These are phyloP conservation scores for Goniozus legneri DNA, from an alignment of 1,140 invertebrate species.

Conservation along the genomic window DNA sequence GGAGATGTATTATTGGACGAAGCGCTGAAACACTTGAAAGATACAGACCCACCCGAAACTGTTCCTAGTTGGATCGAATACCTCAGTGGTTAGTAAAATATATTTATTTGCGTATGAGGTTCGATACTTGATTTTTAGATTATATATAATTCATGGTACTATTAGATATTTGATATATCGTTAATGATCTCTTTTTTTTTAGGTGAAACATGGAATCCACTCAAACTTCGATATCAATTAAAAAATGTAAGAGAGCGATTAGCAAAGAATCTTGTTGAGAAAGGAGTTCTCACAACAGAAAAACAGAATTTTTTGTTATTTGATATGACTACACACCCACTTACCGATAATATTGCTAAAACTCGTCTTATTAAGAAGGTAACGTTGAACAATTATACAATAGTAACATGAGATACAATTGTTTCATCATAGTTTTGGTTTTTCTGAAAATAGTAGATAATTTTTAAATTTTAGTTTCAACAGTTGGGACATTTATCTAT, in stretches of 20 bases:
- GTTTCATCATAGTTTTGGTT: too few species aligned
- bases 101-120: not conserved
- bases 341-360: conserved; percentile 95
- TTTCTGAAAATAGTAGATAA: too few species aligned
- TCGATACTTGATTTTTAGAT: not conserved
- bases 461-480: too few species aligned
- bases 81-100: conserved; percentile 77
- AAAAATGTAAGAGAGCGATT: conserved; percentile 98
- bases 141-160: too few species aligned
- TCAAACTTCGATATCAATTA: conserved; percentile 96
- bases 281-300: conserved; percentile 99
- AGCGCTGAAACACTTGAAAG: conserved; percentile 97
- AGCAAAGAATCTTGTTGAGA: conserved; percentile 99
- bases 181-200: conserved; percentile 21
- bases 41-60: conserved; percentile 94
- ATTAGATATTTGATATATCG: not conserved
- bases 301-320: conserved; percentile 99
- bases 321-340: conserved; percentile 99
- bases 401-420: too few species aligned
- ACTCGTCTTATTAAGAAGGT: conserved; percentile 96
- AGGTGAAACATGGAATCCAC: conserved; percentile 99
- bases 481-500: too few species aligned
- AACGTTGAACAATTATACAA: too few species aligned
- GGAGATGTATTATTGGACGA: conserved; percentile 98
- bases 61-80: conserved; percentile 99